Evolutionary conservation across 2,113 vertebrate species (phyloP).

Genomic region (Xenotilapia leptura): DNA sequence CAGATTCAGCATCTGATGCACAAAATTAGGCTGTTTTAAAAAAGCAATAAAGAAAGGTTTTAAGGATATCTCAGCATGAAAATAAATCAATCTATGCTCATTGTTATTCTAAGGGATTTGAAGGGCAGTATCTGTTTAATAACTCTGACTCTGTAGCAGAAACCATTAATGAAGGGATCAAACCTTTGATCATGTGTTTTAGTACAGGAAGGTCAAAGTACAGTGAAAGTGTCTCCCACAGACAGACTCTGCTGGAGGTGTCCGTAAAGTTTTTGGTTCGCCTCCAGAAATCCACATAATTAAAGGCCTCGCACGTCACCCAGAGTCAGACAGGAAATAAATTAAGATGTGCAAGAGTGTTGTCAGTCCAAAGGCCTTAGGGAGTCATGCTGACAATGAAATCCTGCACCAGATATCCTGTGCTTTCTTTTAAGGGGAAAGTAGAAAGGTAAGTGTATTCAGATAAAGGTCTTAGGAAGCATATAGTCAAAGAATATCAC

Average conservation of each 20-base stretch:
- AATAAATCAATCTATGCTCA: neutral
- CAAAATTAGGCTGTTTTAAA: neutral
- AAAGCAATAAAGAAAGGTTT: neutral
- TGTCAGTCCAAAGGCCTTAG: slow-evolving; percentile 26
- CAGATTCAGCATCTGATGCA: neutral
- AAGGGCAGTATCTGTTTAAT: neutral
- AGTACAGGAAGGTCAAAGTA: neutral
- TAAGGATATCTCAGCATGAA: neutral
- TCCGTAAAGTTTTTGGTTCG: neutral
- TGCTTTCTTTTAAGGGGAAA: slow-evolving; percentile 19
- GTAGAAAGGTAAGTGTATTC: neutral
- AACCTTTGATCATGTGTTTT: neutral
- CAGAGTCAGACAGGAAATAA: slow-evolving; percentile 12
- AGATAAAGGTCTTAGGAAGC: neutral
- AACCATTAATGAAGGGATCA: neutral
- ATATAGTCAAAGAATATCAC: neutral
- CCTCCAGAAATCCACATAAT: slow-evolving; percentile 14
- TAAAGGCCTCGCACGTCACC: slow-evolving; percentile 1
- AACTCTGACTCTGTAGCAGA: neutral
- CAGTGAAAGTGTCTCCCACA: neutral
- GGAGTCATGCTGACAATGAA: neutral
- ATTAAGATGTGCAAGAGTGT: neutral
- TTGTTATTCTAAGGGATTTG: neutral
- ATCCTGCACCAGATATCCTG: slow-evolving; percentile 18
- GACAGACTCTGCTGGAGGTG: neutral